Base-by-base conservation (phyloP, 1,140 invertebrate genomes). In the Eueides isabella region DNA sequence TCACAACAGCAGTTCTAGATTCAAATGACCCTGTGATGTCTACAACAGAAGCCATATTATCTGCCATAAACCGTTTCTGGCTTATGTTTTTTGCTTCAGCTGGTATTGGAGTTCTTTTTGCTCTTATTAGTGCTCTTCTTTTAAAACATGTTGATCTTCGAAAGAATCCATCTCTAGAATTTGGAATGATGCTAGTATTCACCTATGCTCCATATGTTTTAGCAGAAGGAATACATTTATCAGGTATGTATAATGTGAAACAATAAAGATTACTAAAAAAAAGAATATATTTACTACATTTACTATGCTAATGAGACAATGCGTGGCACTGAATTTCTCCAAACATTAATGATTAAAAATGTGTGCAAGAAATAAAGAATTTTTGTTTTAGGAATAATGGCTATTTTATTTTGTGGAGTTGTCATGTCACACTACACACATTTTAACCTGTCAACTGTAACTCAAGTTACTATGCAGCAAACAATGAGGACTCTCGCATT, bases 381-480 rank as follows among this genome's bases (percentile, higher is more conserved):
- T 63, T 67, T 83, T 77, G 79, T 83, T 77, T 11, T 93, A 97
- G 98, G 98, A 73, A 99, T 99, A 55, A 99, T 99, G 99, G 98
- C 99, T 16, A 99, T 99, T 83, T 93, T 99, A 74, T 99, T 99
- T 88, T 99, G 98, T 94, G 99, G 99, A 2, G 98, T 99, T 86
- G 98, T 99, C 0, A 99, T 99, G 99, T 99, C 98, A 1, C 99
- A 99, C 91, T 99, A 99, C 85, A 99, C 99, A 19, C 99, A 99
- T 94, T 98, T 98, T 83, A 99, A 99, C 93, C 93, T 99, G 16
- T 99, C 99, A 1, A 99, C 99, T 23, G 97, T 99, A 5, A 99
- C 99, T 14, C 99, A 99, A 94, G 99, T 99, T 9, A 99, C 99
- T 2, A 99, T 99, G 96, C 98, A 99, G 90, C 98, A 99, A 92